Conservation (phyloP, 2,113 vertebrate genomes). For the Plotosus lineatus region DNA sequence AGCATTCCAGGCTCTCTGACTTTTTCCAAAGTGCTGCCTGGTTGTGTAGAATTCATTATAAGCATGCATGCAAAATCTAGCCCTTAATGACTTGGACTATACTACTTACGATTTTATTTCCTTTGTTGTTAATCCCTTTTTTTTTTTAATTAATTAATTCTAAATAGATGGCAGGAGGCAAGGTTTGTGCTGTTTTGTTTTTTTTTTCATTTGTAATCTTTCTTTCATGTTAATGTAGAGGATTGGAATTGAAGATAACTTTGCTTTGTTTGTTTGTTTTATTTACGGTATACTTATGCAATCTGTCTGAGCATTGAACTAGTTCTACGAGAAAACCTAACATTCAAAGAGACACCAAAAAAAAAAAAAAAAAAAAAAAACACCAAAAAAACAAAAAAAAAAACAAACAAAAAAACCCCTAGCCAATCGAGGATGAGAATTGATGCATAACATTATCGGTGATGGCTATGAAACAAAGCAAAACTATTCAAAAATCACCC, state of each 20-base stretch:
- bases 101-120: conserved; percentile 9
- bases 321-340: conserved; percentile 22
- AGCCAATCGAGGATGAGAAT: conserved; percentile 23
- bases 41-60: conserved; percentile 84
- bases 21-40: conserved; percentile 78
- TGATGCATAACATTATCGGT: conserved; percentile 12
- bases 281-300: conserved; percentile 52
- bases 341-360: conserved; percentile 49
- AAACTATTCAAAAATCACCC: neutral
- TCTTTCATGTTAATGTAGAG: conserved; percentile 46
- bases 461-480: conserved; percentile 16
- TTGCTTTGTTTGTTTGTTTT: conserved; percentile 32
- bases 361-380: conserved; percentile 43
- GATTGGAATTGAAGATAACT: conserved; percentile 3
- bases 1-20: conserved; percentile 82
- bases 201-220: conserved; percentile 40
- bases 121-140: conserved; percentile 41
- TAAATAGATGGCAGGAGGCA: conserved; percentile 47
- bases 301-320: conserved; percentile 49
- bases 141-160: conserved; percentile 60
- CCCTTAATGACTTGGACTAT: conserved; percentile 39
- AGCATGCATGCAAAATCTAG: conserved; percentile 88
- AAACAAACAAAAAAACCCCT: too few relatives aligned
- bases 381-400: conserved; percentile 43
- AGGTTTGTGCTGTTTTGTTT: conserved; percentile 36